phyloP scores from a whole-genome alignment of 1,140 invertebrate genomes.

The Ooceraea biroi region DNA sequence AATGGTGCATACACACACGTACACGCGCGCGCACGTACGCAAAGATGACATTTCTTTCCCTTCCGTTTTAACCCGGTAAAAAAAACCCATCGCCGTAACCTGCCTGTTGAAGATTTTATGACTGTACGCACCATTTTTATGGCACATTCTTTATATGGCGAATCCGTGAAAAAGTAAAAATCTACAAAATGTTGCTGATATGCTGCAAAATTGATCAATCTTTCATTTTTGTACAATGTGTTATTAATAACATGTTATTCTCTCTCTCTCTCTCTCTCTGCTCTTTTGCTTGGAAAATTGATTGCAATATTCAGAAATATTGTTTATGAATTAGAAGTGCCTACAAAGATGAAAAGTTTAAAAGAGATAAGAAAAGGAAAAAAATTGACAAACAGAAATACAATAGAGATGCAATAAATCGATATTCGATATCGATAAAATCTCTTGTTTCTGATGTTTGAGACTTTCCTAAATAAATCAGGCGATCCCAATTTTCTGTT shows the following conservation, averaged over 20 bases:
- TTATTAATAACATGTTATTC: conserved; percentile 22
- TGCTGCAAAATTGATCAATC: conserved; percentile 41
- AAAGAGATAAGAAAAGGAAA: not conserved
- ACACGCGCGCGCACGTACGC: too few relatives aligned
- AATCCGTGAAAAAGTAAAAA: conserved; percentile 35
- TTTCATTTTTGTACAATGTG: conserved; percentile 27
- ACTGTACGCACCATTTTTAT: conserved; percentile 38
- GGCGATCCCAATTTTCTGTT: too few relatives aligned
- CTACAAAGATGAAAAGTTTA: not conserved
- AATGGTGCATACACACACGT: not conserved
- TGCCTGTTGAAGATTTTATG: conserved; percentile 56
- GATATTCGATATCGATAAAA: not conserved
- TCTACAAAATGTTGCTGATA: conserved; percentile 28
- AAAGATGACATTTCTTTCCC: not conserved
- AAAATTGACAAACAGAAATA: not conserved
- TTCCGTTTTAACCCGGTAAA: not conserved
- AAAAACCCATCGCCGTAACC: conserved; percentile 46
- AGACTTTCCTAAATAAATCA: too few relatives aligned
- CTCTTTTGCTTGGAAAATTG: not conserved
- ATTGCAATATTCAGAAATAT: conserved; percentile 12
- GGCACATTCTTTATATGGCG: conserved; percentile 39
- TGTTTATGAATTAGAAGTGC: too few relatives aligned
- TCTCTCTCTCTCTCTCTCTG: not conserved
- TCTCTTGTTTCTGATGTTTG: too few relatives aligned
- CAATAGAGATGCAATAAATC: not conserved